These are phyloP conservation scores for Philaenus spumarius DNA, from an alignment of 1,140 invertebrate species.

Conservation along the genomic window DNA sequence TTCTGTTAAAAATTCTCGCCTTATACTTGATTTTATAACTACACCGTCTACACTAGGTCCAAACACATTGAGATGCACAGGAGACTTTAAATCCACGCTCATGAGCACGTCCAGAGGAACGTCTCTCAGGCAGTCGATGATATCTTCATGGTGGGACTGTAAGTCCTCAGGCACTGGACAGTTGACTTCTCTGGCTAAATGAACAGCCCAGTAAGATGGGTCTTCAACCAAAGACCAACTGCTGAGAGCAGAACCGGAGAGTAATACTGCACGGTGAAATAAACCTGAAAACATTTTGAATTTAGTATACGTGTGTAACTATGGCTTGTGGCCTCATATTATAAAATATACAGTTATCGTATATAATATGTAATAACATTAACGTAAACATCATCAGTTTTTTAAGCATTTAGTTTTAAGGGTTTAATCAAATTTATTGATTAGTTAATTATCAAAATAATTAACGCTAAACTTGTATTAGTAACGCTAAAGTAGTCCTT, in stretches of 20 bases:
- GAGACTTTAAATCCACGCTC: constrained; percentile 65
- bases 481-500: too few relatives aligned
- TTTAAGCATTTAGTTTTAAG: too few relatives aligned
- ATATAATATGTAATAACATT: too few relatives aligned
- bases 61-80: constrained; percentile 76
- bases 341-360: too few relatives aligned
- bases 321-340: too few relatives aligned
- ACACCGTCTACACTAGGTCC: constrained; percentile 78
- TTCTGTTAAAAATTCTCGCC: constrained; percentile 60
- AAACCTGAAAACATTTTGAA: constrained; percentile 57
- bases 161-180: constrained; percentile 73
- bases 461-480: too few relatives aligned
- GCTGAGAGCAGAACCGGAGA: constrained; percentile 86
- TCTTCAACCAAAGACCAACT: constrained; percentile 89
- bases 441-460: too few relatives aligned
- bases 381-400: too few relatives aligned
- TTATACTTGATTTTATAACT: constrained; percentile 69
- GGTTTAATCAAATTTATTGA: too few relatives aligned
- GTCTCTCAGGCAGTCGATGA: constrained; percentile 70
- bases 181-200: constrained; percentile 74
- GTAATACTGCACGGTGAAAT: constrained; percentile 83
- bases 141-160: constrained; percentile 64
- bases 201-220: constrained; percentile 73
- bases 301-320: too few relatives aligned
- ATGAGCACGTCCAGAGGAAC: constrained; percentile 68